Evolutionary conservation across 2,888 invertebrate genomes (phyloP).

Genomic region (Mechanitis messenoides): DNA sequence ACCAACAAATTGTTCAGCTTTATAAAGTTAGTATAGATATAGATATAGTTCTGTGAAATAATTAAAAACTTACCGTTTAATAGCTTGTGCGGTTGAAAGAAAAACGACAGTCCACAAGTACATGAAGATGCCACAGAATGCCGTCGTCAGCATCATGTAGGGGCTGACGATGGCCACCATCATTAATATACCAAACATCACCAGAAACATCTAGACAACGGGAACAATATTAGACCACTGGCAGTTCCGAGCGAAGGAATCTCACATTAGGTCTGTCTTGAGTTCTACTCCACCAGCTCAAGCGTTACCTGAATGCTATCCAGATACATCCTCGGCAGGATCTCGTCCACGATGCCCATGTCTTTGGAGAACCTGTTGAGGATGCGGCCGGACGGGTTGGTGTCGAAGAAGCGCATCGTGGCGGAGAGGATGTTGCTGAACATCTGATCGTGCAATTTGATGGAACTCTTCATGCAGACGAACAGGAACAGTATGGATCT

Average conservation of each 20-base stretch:
- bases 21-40: too few relatives aligned
- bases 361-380: conserved; percentile 91
- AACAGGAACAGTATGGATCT: conserved; percentile 84
- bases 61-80: conserved; percentile 74
- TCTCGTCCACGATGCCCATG: conserved; percentile 86
- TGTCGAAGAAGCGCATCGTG: conserved; percentile 89
- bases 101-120: conserved; percentile 80
- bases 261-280: too few relatives aligned
- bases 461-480: conserved; percentile 85
- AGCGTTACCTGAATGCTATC: conserved; percentile 78
- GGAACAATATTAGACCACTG: conserved; percentile 6
- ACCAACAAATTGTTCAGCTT: too few relatives aligned
- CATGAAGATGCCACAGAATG: conserved; percentile 79
- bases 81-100: conserved; percentile 82
- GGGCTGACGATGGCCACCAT: conserved; percentile 84
- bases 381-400: conserved; percentile 88
- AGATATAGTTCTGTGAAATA: too few relatives aligned
- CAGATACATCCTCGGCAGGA: conserved; percentile 79
- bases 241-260: too few relatives aligned
- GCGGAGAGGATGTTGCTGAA: conserved; percentile 84
- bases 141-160: conserved; percentile 79
- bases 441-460: conserved; percentile 85
- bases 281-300: too few relatives aligned
- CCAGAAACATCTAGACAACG: conserved; percentile 78
- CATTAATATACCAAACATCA: conserved; percentile 82